Evolutionary conservation across 2,797 vertebrate genomes (phyloP).

Genomic region (Emydoidea blandingii): DNA sequence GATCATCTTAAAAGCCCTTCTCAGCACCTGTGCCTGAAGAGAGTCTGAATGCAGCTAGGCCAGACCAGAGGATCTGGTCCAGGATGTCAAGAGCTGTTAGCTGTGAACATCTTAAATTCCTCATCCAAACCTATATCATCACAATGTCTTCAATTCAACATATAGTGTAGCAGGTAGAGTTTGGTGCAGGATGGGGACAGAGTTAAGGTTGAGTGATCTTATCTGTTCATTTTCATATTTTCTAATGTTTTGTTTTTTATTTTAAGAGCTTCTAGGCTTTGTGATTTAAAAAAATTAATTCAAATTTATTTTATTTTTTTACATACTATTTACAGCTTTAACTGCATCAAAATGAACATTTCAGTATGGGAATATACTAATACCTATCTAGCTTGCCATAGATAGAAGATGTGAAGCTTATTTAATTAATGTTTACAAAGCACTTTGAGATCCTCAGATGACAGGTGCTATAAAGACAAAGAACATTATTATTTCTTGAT

Average conservation of each 20-base stretch:
- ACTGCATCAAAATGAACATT: slow-evolving; percentile 25
- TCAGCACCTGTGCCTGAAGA: background rate
- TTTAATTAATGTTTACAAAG: slow-evolving; percentile 41
- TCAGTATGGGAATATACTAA: slow-evolving; percentile 5
- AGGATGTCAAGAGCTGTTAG: background rate
- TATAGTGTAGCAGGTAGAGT: background rate
- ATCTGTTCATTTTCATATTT: background rate
- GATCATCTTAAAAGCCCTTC: background rate
- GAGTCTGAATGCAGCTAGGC: background rate
- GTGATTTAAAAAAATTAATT: background rate
- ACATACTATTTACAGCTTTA: background rate
- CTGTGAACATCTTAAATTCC: background rate
- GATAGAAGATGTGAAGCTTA: slow-evolving; percentile 4
- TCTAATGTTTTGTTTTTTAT: background rate
- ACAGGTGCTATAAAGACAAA: background rate
- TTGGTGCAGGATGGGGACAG: background rate
- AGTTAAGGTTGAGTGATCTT: background rate
- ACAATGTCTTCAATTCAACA: background rate
- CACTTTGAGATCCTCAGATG: slow-evolving; percentile 32
- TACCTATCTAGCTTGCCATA: background rate
- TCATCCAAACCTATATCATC: background rate
- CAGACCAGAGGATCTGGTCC: background rate
- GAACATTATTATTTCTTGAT: slow-evolving; percentile 3
- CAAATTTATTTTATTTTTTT: background rate
- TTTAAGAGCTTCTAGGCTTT: background rate